These are phyloP conservation scores for Rhea americana DNA, from an alignment of 2,113 vertebrate genomes.

Conservation along the genomic window DNA sequence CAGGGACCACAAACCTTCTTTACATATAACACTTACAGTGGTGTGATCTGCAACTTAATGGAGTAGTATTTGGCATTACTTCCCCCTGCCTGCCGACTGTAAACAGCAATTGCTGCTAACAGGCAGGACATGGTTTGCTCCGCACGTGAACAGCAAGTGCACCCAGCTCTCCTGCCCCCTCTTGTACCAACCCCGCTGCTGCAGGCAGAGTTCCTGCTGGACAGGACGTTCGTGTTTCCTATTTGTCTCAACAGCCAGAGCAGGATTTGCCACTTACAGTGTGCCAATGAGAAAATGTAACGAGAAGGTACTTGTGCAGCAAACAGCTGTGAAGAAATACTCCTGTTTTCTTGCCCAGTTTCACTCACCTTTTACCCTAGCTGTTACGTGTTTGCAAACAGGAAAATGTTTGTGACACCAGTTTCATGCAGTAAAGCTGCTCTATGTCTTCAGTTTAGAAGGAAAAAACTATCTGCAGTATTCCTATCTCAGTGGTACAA, in stretches of 20 bases:
- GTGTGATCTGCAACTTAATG: fast-evolving
- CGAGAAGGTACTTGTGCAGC: not conserved
- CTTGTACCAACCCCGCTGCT: not conserved
- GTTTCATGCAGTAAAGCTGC: not conserved
- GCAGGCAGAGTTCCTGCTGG: not conserved
- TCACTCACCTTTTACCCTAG: not conserved
- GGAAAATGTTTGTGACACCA: not conserved
- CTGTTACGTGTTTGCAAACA: not conserved
- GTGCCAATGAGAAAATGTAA: not conserved
- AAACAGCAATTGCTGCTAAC: not conserved
- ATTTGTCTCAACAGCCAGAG: not conserved
- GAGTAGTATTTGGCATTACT: not conserved
- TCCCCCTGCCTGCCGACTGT: not conserved
- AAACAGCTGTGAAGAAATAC: not conserved
- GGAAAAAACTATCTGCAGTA: not conserved
- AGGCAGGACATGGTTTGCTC: not conserved
- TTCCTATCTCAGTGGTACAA: not conserved
- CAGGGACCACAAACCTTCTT: not conserved
- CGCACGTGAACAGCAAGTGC: not conserved
- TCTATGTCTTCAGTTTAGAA: not conserved
- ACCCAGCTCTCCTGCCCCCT: not conserved
- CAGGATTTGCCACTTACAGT: not conserved
- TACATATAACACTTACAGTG: not conserved
- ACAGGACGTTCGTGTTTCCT: fast-evolving
- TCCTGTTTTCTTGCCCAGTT: not conserved